These are phyloP conservation scores for Mormyrus proboscirostris DNA, from an alignment of 2,797 vertebrate genomes.

Conservation along the genomic window DNA sequence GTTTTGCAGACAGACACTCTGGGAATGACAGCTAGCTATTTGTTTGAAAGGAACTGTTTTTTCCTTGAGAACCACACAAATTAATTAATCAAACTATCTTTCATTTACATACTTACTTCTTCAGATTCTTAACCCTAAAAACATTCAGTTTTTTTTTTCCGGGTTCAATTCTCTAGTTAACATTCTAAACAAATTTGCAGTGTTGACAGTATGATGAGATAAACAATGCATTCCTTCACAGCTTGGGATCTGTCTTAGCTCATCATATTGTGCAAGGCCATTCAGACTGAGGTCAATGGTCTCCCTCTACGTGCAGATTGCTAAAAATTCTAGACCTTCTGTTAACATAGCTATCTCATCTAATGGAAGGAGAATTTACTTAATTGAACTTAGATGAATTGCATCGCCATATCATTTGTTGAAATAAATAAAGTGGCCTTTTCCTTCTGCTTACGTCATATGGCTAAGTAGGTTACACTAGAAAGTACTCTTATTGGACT, in stretches of 20 bases:
- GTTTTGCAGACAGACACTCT: not conserved
- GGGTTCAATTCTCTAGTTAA: not conserved
- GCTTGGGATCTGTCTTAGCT: not conserved
- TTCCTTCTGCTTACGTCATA: not conserved
- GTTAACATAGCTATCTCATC: not conserved
- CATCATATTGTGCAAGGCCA: slow-evolving; percentile 11
- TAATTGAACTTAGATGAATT: not conserved
- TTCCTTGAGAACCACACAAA: not conserved
- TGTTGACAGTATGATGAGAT: not conserved
- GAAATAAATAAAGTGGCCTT: not conserved
- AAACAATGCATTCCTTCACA: slow-evolving; percentile 6
- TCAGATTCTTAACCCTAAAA: slow-evolving; percentile 5
- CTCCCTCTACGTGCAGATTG: not conserved
- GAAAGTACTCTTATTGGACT: not conserved
- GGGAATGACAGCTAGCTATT: not conserved
- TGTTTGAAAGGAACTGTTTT: not conserved
- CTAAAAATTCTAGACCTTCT: not conserved
- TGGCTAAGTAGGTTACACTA: not conserved
- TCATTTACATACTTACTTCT: not conserved
- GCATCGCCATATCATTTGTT: not conserved
- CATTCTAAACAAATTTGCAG: not conserved
- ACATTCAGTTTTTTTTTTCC: not conserved
- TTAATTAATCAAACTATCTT: not conserved
- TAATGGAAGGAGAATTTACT: not conserved
- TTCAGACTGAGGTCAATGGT: slow-evolving; percentile 2